Percentiles rank a stretch among this genome's conserved stretches.
These are phyloP conservation scores for Nematolebias whitei DNA, from an alignment of 2,113 vertebrate species.

Conservation along the genomic window DNA sequence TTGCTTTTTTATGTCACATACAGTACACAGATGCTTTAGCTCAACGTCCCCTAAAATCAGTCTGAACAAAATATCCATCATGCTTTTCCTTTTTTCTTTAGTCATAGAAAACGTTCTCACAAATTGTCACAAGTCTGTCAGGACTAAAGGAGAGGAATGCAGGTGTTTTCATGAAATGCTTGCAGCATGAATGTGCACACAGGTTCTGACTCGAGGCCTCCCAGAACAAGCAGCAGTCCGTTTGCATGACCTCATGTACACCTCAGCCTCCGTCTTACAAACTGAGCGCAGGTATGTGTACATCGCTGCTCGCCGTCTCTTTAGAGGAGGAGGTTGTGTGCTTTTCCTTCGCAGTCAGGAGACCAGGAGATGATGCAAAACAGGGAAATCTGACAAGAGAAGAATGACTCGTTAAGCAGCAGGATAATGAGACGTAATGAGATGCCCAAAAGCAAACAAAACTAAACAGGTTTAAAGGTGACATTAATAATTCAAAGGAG, in stretches of 20 bases:
- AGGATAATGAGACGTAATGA: conserved; percentile 1
- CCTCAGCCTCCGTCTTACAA: conserved; percentile 36
- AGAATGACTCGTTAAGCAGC: conserved; percentile 32
- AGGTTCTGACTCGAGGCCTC: conserved; percentile 37
- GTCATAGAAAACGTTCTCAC: conserved; percentile 32
- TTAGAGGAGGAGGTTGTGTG: conserved; percentile 54
- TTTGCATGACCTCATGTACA: conserved; percentile 28
- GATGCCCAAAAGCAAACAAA: conserved; percentile 9
- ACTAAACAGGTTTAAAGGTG: conserved; percentile 25
- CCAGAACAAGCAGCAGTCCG: conserved; percentile 48
- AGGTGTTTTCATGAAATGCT: conserved; percentile 29
- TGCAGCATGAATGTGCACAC: conserved; percentile 41
- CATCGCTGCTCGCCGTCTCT: conserved; percentile 55
- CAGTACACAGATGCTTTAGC: conserved; percentile 38
- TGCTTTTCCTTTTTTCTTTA: conserved; percentile 27
- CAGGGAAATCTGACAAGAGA: conserved; percentile 66
- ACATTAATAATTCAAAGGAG: conserved; percentile 28
- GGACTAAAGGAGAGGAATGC: conserved; percentile 39
- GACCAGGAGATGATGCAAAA: conserved; percentile 73
- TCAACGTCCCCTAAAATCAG: conserved; percentile 26
- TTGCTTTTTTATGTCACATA: conserved; percentile 46
- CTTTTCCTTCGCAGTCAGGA: conserved; percentile 77
- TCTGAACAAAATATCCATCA: conserved; percentile 60
- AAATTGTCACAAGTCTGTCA: conserved; percentile 42
- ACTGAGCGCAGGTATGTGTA: conserved; percentile 54